Evolutionary conservation across 2,113 vertebrate species (phyloP).

Genomic region (Cynocephalus volans): DNA sequence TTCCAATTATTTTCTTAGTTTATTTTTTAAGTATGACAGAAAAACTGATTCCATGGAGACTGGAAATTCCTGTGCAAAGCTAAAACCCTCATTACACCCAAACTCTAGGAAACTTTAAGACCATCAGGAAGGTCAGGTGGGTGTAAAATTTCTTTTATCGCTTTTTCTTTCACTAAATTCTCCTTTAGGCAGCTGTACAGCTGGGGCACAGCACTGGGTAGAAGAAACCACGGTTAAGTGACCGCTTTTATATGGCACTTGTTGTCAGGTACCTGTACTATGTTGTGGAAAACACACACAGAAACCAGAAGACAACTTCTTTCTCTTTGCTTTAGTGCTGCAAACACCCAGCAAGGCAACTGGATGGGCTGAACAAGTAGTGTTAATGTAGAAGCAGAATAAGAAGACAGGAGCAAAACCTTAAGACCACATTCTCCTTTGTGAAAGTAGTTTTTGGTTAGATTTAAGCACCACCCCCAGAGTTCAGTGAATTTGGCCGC

Average conservation of each 20-base stretch:
- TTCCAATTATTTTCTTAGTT: conserved; percentile 36
- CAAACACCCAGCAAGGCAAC: not conserved
- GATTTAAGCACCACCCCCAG: not conserved
- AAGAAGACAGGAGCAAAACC: not conserved
- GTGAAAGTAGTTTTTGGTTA: not conserved
- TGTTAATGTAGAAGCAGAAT: not conserved
- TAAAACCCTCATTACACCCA: not conserved
- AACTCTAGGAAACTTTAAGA: not conserved
- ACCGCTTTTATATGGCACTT: not conserved
- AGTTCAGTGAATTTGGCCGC: not conserved
- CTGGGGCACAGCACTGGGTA: not conserved
- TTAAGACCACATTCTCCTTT: not conserved
- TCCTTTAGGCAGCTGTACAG: not conserved
- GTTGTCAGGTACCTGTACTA: not conserved
- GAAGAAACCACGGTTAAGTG: rapidly evolving
- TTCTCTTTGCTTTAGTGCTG: not conserved
- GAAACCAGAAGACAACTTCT: not conserved
- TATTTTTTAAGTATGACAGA: conserved; percentile 48
- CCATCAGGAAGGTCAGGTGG: not conserved
- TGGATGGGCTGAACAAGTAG: not conserved
- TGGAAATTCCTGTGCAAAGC: conserved; percentile 34
- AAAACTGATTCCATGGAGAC: not conserved
- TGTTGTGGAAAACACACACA: not conserved
- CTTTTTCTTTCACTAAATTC: not conserved
- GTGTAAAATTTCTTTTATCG: not conserved